These are phyloP conservation scores for Drosophila parvula DNA, from an alignment of 1,140 invertebrate genomes.

Conservation along the genomic window DNA sequence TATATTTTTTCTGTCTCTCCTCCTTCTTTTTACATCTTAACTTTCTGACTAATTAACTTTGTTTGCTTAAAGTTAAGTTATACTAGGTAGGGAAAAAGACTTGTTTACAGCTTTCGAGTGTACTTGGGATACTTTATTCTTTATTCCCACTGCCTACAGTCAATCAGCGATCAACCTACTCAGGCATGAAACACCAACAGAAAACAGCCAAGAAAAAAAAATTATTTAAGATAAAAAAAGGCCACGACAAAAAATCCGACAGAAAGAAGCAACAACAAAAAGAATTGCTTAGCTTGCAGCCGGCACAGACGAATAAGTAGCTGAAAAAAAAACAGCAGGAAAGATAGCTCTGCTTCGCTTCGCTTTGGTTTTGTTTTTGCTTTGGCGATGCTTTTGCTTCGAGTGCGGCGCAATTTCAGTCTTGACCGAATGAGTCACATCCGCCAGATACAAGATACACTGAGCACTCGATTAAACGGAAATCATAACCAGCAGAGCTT, in stretches of 20 bases:
- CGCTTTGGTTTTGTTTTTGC: neutral
- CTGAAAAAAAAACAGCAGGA: conserved; percentile 15
- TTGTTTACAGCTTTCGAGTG: conserved; percentile 26
- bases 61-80: neutral
- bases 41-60: conserved; percentile 27
- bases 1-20: neutral
- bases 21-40: neutral
- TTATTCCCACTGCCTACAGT: conserved; percentile 10
- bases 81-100: neutral
- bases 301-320: conserved; percentile 38
- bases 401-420: conserved; percentile 57
- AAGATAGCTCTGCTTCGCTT: conserved; percentile 6
- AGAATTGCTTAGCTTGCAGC: conserved; percentile 45
- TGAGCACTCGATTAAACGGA: neutral
- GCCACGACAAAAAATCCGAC: neutral
- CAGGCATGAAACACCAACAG: conserved; percentile 55
- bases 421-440: conserved; percentile 73
- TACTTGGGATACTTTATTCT: conserved; percentile 27
- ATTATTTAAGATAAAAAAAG: conserved; percentile 19
- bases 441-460: conserved; percentile 53
- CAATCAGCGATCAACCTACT: conserved; percentile 63
- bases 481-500: neutral
- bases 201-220: conserved; percentile 44
- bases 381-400: conserved; percentile 8
- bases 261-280: conserved; percentile 8